Conservation (phyloP, 2,888 invertebrate genomes). For the Caenorhabditis macrosperma region DNA sequence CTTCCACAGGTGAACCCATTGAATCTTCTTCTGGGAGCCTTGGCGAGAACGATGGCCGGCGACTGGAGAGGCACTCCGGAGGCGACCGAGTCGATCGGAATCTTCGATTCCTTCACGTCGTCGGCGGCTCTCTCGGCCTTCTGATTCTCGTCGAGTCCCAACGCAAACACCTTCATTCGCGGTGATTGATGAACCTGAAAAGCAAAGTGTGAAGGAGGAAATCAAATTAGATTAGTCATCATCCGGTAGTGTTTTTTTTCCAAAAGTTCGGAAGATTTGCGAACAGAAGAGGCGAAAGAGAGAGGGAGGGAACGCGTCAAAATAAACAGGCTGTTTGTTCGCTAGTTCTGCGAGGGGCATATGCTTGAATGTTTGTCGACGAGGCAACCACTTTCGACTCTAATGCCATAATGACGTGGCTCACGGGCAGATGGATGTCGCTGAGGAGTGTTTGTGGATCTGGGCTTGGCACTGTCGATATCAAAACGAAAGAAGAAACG, state of each 20-base stretch:
- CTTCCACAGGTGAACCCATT: slow-evolving; percentile 57
- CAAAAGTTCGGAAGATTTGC: neutral
- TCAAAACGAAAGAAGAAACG: too few species aligned
- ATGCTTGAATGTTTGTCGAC: slow-evolving; percentile 12
- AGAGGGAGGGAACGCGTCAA: slow-evolving; percentile 25
- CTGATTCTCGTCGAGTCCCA: slow-evolving; percentile 76
- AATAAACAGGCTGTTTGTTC: slow-evolving; percentile 16
- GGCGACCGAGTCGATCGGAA: slow-evolving; percentile 60
- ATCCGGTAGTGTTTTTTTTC: slow-evolving; percentile 1
- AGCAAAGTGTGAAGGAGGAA: neutral
- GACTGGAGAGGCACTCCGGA: slow-evolving; percentile 51
- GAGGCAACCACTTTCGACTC: neutral
- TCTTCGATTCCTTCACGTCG: slow-evolving; percentile 41
- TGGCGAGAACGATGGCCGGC: slow-evolving; percentile 58
- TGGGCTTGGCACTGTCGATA: slow-evolving; percentile 29
- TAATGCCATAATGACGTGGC: slow-evolving; percentile 20
- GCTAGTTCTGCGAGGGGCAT: neutral
- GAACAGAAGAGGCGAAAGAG: neutral
- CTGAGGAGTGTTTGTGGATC: slow-evolving; percentile 29
- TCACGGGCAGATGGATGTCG: neutral
- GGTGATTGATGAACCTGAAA: slow-evolving; percentile 68
- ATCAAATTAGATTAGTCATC: neutral
- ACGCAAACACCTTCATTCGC: slow-evolving; percentile 79
- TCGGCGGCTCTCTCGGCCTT: slow-evolving; percentile 58
- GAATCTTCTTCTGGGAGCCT: slow-evolving; percentile 44